Conservation (phyloP, 1,140 invertebrate genomes). For the Danaus melanippus region DNA sequence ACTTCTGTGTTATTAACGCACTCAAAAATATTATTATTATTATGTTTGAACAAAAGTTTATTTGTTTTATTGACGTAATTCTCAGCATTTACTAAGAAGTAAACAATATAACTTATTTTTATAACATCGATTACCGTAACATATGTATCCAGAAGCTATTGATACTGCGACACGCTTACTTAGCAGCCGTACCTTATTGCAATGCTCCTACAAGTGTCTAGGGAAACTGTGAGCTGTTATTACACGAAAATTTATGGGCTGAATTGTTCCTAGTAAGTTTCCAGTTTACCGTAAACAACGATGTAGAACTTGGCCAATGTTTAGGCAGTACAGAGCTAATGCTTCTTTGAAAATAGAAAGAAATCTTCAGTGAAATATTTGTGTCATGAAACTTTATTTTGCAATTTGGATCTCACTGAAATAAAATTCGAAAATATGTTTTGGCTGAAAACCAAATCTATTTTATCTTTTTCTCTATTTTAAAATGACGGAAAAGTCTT, state of each 20-base stretch:
- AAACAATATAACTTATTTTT: no score
- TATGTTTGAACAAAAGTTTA: no score
- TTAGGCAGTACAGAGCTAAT: conserved; percentile 41
- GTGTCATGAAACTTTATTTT: conserved; percentile 42
- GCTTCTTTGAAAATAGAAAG: conserved; percentile 46
- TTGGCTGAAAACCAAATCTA: neutral
- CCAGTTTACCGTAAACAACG: conserved; percentile 64
- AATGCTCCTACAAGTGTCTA: conserved; percentile 60
- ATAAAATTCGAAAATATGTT: neutral
- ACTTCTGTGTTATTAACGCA: no score
- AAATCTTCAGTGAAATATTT: conserved; percentile 48
- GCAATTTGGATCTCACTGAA: neutral
- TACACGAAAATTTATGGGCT: conserved; percentile 63
- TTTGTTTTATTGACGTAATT: no score
- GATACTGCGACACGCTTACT: conserved; percentile 37
- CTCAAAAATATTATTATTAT: no score
- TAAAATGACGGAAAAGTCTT: no score
- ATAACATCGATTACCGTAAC: conserved; percentile 26
- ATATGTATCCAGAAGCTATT: conserved; percentile 31
- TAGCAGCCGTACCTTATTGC: conserved; percentile 45
- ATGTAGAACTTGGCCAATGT: conserved; percentile 58
- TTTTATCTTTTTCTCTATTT: no score
- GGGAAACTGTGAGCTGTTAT: conserved; percentile 65
- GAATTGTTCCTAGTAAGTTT: conserved; percentile 56
- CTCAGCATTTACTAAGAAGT: no score